Base-by-base conservation (phyloP, 2,888 invertebrate genomes). In the Tinea semifulvella region DNA sequence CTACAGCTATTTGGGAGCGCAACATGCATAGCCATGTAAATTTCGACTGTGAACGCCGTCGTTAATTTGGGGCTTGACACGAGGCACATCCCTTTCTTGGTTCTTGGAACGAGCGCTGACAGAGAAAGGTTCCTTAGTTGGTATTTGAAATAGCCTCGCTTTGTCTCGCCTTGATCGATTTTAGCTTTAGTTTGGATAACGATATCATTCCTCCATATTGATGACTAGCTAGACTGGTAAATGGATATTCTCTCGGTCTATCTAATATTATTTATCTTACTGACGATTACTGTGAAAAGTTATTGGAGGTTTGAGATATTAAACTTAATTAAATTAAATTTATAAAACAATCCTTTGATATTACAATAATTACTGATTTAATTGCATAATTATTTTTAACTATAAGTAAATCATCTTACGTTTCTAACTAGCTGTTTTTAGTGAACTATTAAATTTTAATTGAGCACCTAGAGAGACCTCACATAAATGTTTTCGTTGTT, bases 11-110 rank as follows among this genome's bases (percentile, higher is more conserved):
- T 65, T 67, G 57, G 56, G 61, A 65, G 65, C 61, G 67, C 71
- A 66, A 70, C 71, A 74, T 74, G 71, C 73, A 74, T 72, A 71
- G 68, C 69, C 70, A 72, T 76, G 76, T 75, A 75, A 76, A 77
- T 73, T 72, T 63, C 60, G 65, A 60, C 54, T 53, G 56, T 63
- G 60, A 59, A 56, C 58, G 51, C 54, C 60, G 65, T 72, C 72
- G 72, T 77, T 77, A 76, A 76, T 76, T 72, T 65, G 65, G 61
- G 60, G 52, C 67, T 68, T 74, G 76, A 76, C 74, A 69, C 62
- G 63, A 56, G 62, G 73, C 57, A 72, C 74, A 70, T 69, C 75
- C 77, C 74, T 68, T 76, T 74, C 74, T 73, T 67, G 61, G 76
- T 75, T 66, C 66, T 59, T 56, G 58, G 51, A 38, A 19, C 38